These are phyloP conservation scores for Oryzias dopingdopingensis DNA, from an alignment of 2,797 vertebrate genomes.

Conservation along the genomic window DNA sequence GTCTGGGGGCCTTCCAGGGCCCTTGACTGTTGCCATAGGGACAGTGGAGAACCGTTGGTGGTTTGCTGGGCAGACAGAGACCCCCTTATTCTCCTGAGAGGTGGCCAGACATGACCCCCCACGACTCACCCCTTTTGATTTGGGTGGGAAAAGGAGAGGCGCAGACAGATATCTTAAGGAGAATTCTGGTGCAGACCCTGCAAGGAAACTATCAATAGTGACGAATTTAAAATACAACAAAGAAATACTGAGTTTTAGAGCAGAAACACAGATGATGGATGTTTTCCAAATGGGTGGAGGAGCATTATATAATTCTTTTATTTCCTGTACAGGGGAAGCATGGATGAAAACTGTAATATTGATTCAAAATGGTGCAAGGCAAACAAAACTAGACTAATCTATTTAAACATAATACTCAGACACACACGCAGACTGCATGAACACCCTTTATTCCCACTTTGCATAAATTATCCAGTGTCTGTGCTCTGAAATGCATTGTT, in stretches of 20 bases:
- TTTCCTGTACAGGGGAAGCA: too few relatives aligned
- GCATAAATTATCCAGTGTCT: constrained; percentile 68
- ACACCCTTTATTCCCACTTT: constrained; percentile 58
- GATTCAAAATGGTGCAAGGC: too few relatives aligned
- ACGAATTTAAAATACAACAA: constrained; percentile 6
- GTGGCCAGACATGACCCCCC: constrained; percentile 84
- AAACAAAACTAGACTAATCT: too few relatives aligned
- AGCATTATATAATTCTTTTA: too few relatives aligned
- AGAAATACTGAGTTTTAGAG: constrained; percentile 7
- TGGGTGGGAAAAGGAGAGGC: constrained; percentile 70
- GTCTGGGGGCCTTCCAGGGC: constrained; percentile 70
- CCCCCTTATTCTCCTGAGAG: constrained; percentile 80
- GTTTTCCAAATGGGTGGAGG: too few relatives aligned
- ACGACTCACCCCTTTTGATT: constrained; percentile 71
- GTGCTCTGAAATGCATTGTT: constrained; percentile 65
- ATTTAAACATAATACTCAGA: constrained; percentile 16
- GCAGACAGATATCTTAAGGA: constrained; percentile 50
- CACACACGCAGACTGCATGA: constrained; percentile 22
- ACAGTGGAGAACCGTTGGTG: constrained; percentile 72
- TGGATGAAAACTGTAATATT: too few relatives aligned
- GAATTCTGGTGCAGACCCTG: constrained; percentile 40
- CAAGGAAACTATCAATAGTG: constrained; percentile 2
- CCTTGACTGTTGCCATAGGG: constrained; percentile 81
- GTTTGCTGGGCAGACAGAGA: constrained; percentile 76
- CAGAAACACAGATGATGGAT: constrained; percentile 11